Base-by-base conservation (phyloP, 1,140 invertebrate genomes). In the Steinernema khuongi region DNA sequence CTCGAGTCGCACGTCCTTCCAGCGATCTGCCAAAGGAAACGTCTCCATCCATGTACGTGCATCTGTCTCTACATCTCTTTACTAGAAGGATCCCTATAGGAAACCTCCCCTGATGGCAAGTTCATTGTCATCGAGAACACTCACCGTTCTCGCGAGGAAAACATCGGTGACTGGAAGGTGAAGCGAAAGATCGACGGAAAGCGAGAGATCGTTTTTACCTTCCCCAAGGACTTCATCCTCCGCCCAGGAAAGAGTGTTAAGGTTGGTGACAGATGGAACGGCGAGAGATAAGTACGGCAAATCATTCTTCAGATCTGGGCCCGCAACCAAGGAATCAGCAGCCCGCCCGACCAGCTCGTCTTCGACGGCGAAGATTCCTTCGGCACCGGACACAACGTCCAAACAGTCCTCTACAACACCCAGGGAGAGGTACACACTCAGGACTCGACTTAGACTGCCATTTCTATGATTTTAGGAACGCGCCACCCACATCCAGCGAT, bases 1-100 rank as follows among this genome's bases (percentile, higher is more conserved):
- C 66, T 86, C 86, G 18, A 86, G 86, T 67, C 88, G 87, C 69
- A 88, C 88, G 0, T 88, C 88, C 14, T 88, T 87, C 80, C 87
- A 88, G 78, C 82, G 87, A 68, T 88, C 86, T 31, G 87, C 88
- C 22, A 88, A 88, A 72, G 83, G 83, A 26, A 85, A 85, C 75
- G 83, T 84, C 43, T 80, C 84, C 19, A 85, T 84, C 44, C 72
- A 73, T 30, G 82, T 76, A 22, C 74, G 67, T 68, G n/a, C 72
- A n/a, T 7, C 7, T 11, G 2, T 1, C 17, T 33, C 18, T 75
- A 4, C 14, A 41, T 1, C n/a, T 11, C n/a, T 26, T 36, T 11
- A 36, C 44, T 71, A 31, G 31, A n/a, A 7, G 36, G 7, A 7
- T 7, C 22, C 14, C 44, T 36, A 19, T n/a, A 74, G 69, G 75